A percentile compares a stretch with the other conserved stretches of the same genome.
phyloP scores from a whole-genome alignment of 2,888 invertebrate species.

The Halictus quadricinctus region DNA sequence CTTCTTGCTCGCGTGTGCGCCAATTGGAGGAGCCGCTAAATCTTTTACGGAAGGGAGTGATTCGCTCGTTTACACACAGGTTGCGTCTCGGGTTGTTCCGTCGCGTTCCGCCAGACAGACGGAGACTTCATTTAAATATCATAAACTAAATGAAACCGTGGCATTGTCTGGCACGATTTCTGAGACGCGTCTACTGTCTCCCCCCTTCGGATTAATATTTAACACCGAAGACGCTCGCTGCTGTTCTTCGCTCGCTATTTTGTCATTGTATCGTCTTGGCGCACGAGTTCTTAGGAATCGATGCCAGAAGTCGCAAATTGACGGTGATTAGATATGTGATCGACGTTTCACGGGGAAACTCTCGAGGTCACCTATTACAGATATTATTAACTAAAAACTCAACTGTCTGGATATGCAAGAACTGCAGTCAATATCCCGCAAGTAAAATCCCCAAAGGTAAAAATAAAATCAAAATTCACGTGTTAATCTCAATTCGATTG shows the following conservation, averaged over 20 bases:
- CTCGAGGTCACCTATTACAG: not conserved
- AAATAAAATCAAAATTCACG: no score
- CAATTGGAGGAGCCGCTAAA: not conserved
- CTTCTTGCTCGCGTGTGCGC: not conserved
- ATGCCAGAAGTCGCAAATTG: constrained; percentile 22
- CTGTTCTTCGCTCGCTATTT: constrained; percentile 55
- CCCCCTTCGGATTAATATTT: constrained; percentile 68
- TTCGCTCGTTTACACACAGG: constrained; percentile 18
- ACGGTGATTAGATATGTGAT: constrained; percentile 7
- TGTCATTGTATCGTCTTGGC: not conserved
- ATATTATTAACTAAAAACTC: not conserved
- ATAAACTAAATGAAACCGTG: constrained; percentile 66
- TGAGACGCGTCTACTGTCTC: constrained; percentile 61
- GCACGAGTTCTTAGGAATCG: not conserved
- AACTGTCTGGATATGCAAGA: not conserved
- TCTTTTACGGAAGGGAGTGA: constrained; percentile 37
- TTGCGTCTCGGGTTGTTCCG: constrained; percentile 27
- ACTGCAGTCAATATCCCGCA: not conserved
- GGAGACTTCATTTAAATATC: constrained; percentile 64
- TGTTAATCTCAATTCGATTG: no score
- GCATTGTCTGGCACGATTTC: constrained; percentile 72
- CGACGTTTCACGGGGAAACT: not conserved
- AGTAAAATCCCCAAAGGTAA: not conserved
- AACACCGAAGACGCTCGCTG: constrained; percentile 67
- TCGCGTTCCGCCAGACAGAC: constrained; percentile 50